phyloP scores from a whole-genome alignment of 2,888 invertebrate species.

The Cactoblastis cactorum region DNA sequence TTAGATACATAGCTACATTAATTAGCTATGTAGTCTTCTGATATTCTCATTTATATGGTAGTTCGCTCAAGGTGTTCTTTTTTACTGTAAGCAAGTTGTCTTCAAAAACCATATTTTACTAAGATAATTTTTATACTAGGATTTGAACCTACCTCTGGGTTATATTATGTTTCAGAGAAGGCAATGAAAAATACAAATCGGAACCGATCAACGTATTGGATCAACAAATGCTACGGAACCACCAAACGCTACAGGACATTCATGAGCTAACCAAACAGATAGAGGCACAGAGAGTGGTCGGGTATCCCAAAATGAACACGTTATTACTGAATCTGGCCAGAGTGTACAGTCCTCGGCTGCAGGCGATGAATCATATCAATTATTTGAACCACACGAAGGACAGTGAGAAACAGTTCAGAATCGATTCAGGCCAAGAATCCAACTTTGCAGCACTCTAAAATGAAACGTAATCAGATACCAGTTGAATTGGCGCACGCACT shows the following conservation, averaged over 20 bases:
- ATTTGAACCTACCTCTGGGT: neutral
- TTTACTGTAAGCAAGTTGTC: too few species aligned
- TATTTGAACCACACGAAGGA: neutral
- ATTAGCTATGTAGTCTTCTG: too few species aligned
- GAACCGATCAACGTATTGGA: neutral
- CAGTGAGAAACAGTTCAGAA: neutral
- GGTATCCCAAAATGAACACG: slow-evolving; percentile 6
- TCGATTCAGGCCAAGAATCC: neutral
- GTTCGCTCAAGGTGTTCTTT: too few species aligned
- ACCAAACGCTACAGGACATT: neutral
- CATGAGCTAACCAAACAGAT: slow-evolving; percentile 4
- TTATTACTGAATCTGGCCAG: slow-evolving; percentile 1
- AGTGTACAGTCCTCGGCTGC: neutral
- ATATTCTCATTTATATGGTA: too few species aligned
- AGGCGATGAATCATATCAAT: neutral
- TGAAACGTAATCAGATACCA: too few species aligned
- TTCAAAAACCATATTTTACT: neutral
- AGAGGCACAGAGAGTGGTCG: neutral
- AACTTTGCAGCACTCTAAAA: neutral
- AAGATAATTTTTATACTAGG: too few species aligned
- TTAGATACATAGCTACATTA: too few species aligned
- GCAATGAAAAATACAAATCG: neutral
- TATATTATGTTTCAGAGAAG: neutral
- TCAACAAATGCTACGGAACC: neutral
- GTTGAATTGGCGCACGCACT: too few species aligned